phyloP scores from a whole-genome alignment of 2,888 invertebrate species.

The Cremastinae sp. region DNA sequence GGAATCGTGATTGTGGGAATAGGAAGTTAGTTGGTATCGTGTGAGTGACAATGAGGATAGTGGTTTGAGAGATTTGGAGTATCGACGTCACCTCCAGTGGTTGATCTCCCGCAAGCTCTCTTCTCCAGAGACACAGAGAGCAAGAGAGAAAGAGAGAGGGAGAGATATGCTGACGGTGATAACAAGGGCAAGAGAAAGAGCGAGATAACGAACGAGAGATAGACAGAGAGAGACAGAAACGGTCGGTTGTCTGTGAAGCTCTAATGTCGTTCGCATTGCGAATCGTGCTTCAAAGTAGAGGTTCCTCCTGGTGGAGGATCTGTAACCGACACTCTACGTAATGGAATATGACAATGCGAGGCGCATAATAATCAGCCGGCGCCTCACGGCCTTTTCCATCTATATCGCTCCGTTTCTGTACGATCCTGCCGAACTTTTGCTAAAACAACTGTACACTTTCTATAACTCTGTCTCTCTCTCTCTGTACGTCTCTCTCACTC shows the following conservation, averaged over 20 bases:
- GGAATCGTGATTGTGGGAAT: slow-evolving; percentile 51
- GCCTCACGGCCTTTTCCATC: slow-evolving; percentile 43
- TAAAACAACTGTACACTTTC: slow-evolving; percentile 68
- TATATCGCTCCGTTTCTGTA: slow-evolving; percentile 17
- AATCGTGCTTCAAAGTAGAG: slow-evolving; percentile 73
- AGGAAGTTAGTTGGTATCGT: slow-evolving; percentile 55
- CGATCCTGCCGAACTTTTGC: slow-evolving; percentile 69
- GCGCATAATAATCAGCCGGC: slow-evolving; percentile 75
- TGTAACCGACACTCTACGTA: slow-evolving; percentile 76
- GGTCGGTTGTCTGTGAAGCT: background rate
- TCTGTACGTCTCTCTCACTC: slow-evolving; percentile 10
- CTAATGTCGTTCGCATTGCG: slow-evolving; percentile 67
- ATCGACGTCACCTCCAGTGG: slow-evolving; percentile 76
- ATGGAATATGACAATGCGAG: slow-evolving; percentile 77
- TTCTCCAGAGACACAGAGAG: background rate
- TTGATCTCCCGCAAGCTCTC: slow-evolving; percentile 58
- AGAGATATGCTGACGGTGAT: too few relatives aligned
- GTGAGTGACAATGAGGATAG: slow-evolving; percentile 17
- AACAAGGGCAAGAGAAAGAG: too few relatives aligned
- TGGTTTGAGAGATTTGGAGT: slow-evolving; percentile 61
- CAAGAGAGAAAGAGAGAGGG: too few relatives aligned
- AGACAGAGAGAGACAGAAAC: too few relatives aligned
- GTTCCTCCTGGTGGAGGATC: slow-evolving; percentile 59
- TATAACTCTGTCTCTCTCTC: slow-evolving; percentile 12
- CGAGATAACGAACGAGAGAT: too few relatives aligned